These are phyloP conservation scores for Chrysemys picta DNA, from an alignment of 2,113 vertebrate genomes.

Conservation along the genomic window DNA sequence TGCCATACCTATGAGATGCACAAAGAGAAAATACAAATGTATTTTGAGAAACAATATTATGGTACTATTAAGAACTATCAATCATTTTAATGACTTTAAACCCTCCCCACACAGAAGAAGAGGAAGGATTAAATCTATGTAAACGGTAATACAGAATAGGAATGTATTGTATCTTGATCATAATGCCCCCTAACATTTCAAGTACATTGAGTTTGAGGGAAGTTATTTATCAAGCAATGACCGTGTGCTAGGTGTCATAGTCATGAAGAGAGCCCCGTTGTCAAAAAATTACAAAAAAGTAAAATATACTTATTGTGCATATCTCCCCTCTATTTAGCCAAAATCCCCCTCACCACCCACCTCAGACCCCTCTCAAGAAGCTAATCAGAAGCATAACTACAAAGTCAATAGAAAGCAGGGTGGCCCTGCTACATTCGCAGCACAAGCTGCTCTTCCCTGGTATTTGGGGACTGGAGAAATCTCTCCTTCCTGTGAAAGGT, in stretches of 20 bases:
- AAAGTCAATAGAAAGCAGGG: neutral
- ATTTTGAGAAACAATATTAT: neutral
- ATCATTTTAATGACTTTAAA: neutral
- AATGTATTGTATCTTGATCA: accelerated
- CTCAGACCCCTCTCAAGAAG: too few species aligned
- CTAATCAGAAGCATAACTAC: neutral
- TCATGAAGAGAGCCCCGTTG: accelerated
- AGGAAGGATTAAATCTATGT: neutral
- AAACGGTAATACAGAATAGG: neutral
- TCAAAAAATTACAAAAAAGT: neutral
- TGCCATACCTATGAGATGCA: constrained; percentile 83
- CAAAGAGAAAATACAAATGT: constrained; percentile 20
- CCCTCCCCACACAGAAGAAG: accelerated
- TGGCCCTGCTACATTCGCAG: neutral
- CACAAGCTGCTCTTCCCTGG: neutral
- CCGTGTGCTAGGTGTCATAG: accelerated
- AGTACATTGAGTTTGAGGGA: accelerated
- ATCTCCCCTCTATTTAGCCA: neutral
- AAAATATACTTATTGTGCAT: neutral
- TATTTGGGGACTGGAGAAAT: neutral
- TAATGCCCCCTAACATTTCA: neutral
- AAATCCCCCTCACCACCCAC: neutral
- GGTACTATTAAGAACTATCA: accelerated
- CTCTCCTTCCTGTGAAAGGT: accelerated
- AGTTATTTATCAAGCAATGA: neutral